These are phyloP conservation scores for Euwallacea fornicatus DNA, from an alignment of 1,140 invertebrate genomes.

Conservation along the genomic window DNA sequence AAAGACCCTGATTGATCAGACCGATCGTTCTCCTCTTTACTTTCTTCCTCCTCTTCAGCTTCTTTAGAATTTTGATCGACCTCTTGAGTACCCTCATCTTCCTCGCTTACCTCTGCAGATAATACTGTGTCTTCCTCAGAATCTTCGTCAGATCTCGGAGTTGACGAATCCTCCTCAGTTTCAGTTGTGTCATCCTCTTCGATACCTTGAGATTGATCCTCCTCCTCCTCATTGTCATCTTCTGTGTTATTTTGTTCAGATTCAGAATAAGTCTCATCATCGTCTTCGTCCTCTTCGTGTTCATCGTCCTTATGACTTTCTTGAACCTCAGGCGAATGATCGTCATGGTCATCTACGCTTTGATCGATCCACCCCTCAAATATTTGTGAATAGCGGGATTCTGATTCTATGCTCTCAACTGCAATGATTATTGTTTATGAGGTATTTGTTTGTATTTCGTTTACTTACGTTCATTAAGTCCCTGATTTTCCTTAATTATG, in stretches of 20 bases:
- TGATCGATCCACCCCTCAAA: constrained; percentile 77
- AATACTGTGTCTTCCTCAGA: neutral
- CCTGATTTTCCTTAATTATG: constrained; percentile 77
- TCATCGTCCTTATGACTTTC: constrained; percentile 49
- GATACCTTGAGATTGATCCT: constrained; percentile 30
- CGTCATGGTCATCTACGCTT: constrained; percentile 56
- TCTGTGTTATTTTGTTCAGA: constrained; percentile 35
- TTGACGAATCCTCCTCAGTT: constrained; percentile 8
- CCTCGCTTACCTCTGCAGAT: neutral
- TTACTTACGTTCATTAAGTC: constrained; percentile 72
- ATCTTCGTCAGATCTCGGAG: neutral
- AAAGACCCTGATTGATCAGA: too few relatives aligned
- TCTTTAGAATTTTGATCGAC: constrained; percentile 45
- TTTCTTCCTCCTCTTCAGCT: constrained; percentile 48
- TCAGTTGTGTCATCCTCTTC: constrained; percentile 45
- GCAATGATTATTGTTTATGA: constrained; percentile 40
- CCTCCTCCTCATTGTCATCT: constrained; percentile 42
- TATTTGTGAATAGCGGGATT: constrained; percentile 71
- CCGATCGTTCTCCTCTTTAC: neutral
- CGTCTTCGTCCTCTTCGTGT: constrained; percentile 48
- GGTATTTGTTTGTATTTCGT: neutral
- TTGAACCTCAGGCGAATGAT: constrained; percentile 46
- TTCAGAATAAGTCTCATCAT: constrained; percentile 25
- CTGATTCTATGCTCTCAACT: constrained; percentile 71
- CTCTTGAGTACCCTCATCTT: constrained; percentile 38